Percentiles rank a stretch among this genome's conserved stretches.
phyloP scores from a whole-genome alignment of 2,888 invertebrate species.

The Drosophila neoperkinsi region DNA sequence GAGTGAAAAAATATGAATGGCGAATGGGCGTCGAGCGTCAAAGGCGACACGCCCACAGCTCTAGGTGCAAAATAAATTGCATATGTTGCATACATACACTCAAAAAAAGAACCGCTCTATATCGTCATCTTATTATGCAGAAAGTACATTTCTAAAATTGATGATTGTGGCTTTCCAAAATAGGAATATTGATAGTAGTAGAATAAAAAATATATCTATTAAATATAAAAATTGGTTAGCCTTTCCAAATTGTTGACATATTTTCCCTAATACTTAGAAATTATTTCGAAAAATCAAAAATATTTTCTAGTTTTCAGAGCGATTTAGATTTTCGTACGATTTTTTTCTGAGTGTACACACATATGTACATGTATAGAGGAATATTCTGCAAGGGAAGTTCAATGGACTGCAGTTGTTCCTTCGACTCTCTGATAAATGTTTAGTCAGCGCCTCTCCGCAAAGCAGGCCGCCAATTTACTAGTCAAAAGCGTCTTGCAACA shows the following conservation, averaged over 20 bases:
- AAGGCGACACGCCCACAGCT: conserved; percentile 61
- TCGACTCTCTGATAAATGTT: conserved; percentile 65
- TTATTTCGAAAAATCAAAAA: not conserved
- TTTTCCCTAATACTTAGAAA: not conserved
- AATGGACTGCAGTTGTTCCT: conserved; percentile 53
- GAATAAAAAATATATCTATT: not conserved
- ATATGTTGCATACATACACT: conserved; percentile 22
- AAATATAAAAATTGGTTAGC: not conserved
- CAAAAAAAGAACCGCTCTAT: not conserved
- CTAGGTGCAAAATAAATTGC: conserved; percentile 65
- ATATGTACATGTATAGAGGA: not conserved
- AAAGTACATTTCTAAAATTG: not conserved
- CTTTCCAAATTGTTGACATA: not conserved
- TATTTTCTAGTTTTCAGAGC: not conserved
- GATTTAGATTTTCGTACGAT: not conserved
- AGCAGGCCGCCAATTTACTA: conserved; percentile 46
- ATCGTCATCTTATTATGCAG: not conserved
- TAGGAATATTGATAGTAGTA: not conserved
- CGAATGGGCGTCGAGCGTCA: conserved; percentile 64
- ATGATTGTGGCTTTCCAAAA: no score
- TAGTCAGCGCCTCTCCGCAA: conserved; percentile 48
- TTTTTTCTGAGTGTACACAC: conserved; percentile 11
- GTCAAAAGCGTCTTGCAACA: conserved; percentile 62
- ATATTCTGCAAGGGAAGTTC: conserved; percentile 47
- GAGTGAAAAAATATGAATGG: conserved; percentile 77